These are phyloP conservation scores for Pristis pectinata DNA, from an alignment of 2,797 vertebrate genomes.

Conservation along the genomic window DNA sequence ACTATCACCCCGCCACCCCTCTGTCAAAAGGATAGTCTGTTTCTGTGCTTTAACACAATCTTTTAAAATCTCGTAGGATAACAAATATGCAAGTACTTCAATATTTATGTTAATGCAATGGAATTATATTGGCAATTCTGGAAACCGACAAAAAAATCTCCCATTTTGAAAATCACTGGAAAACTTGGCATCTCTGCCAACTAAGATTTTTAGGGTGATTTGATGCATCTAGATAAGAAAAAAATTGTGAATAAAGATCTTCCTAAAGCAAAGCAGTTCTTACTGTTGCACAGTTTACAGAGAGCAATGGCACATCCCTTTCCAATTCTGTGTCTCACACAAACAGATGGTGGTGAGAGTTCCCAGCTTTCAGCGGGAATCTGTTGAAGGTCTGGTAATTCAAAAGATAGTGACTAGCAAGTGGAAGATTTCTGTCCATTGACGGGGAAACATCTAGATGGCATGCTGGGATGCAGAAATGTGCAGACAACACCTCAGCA, in stretches of 20 bases:
- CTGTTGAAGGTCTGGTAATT: slow-evolving; percentile 48
- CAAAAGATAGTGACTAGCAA: slow-evolving; percentile 47
- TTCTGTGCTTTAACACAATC: not conserved
- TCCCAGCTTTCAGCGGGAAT: slow-evolving; percentile 53
- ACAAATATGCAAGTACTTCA: not conserved
- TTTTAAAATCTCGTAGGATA: not conserved
- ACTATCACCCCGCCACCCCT: too few species aligned
- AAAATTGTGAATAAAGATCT: not conserved
- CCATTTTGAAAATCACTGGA: not conserved
- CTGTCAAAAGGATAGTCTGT: too few species aligned
- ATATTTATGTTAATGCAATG: not conserved
- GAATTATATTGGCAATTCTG: not conserved
- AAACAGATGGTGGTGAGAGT: slow-evolving; percentile 54
- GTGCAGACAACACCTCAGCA: slow-evolving; percentile 51
- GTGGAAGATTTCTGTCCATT: slow-evolving; percentile 48
- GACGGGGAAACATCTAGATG: slow-evolving; percentile 49
- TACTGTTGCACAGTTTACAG: slow-evolving; percentile 48
- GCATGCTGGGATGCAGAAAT: slow-evolving; percentile 52
- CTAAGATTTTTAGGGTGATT: not conserved
- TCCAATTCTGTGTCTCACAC: slow-evolving; percentile 50
- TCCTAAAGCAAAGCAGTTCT: slow-evolving; percentile 37
- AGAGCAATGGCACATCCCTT: slow-evolving; percentile 47
- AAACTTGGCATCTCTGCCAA: too few species aligned
- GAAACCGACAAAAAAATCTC: not conserved
- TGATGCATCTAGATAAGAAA: not conserved